A percentile compares a stretch with the other conserved stretches of the same genome.
Conservation (phyloP, 2,113 vertebrate genomes). For the Malurus alboscapulatus region DNA sequence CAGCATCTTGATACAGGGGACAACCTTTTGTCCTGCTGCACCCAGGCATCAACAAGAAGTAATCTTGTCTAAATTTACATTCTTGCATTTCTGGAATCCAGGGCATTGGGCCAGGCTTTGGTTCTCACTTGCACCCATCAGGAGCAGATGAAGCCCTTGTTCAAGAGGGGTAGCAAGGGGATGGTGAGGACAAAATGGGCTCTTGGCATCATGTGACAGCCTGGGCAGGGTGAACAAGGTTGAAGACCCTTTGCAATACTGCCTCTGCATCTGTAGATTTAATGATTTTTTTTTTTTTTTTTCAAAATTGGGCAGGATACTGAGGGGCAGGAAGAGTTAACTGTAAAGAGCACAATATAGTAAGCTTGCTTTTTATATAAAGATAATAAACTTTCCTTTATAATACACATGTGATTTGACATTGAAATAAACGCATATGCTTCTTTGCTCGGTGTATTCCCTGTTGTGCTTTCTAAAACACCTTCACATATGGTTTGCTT, state of each 20-base stretch:
- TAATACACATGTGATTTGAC: slow-evolving; percentile 79
- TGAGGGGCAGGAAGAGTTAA: slow-evolving; percentile 61
- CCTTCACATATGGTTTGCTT: slow-evolving; percentile 84
- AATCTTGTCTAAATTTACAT: background rate
- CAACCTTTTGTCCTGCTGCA: rapidly evolving
- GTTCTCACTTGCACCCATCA: background rate
- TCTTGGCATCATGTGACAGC: background rate
- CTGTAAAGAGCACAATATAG: slow-evolving; percentile 15
- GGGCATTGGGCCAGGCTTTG: background rate
- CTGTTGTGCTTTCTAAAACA: slow-evolving; percentile 80
- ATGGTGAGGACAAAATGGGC: background rate
- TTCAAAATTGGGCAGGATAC: background rate
- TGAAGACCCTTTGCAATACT: background rate
- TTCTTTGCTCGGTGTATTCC: slow-evolving; percentile 78
- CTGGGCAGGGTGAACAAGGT: background rate
- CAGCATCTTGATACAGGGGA: background rate
- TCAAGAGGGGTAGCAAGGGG: background rate
- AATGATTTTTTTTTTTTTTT: background rate
- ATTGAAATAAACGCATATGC: slow-evolving; percentile 82
- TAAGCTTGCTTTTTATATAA: slow-evolving; percentile 71
- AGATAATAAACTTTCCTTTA: slow-evolving; percentile 75
- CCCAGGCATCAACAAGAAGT: background rate
- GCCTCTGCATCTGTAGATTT: background rate
- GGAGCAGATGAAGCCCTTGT: background rate
- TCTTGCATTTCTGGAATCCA: background rate